phyloP scores from a whole-genome alignment of 2,113 vertebrate species.

The Argyrosomus japonicus region DNA sequence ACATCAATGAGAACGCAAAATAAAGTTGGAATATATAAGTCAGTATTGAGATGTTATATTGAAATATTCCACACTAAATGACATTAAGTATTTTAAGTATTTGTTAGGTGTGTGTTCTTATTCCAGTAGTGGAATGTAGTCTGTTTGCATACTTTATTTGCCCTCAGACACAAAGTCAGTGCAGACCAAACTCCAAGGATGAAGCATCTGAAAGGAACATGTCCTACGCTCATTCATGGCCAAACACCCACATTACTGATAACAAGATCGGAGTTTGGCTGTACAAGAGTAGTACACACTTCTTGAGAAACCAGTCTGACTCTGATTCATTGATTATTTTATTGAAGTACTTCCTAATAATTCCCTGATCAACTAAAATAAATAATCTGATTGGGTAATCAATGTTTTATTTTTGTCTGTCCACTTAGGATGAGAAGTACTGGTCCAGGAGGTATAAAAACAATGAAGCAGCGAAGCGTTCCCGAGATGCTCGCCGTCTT shows the following conservation, averaged over 20 bases:
- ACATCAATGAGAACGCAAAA: background rate
- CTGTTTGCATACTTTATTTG: slow-evolving; percentile 38
- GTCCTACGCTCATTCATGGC: slow-evolving; percentile 48
- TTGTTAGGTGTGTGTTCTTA: background rate
- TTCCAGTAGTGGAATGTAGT: background rate
- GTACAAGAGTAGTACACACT: background rate
- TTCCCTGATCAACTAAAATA: background rate
- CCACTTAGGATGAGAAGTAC: slow-evolving; percentile 91
- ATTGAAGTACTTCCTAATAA: background rate
- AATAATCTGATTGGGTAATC: background rate
- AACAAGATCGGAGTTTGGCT: slow-evolving; percentile 14
- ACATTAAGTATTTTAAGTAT: background rate
- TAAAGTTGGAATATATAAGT: background rate
- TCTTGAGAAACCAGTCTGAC: slow-evolving; percentile 17
- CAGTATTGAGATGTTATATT: too few species aligned
- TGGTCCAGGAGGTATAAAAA: slow-evolving; percentile 93
- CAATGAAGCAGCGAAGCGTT: slow-evolving; percentile 94
- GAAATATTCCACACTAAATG: background rate
- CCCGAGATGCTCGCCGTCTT: slow-evolving; percentile 91
- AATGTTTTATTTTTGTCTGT: background rate
- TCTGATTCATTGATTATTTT: slow-evolving; percentile 36
- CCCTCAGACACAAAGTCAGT: slow-evolving; percentile 25
- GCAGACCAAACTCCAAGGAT: slow-evolving; percentile 32
- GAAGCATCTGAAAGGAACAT: slow-evolving; percentile 29
- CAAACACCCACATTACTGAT: slow-evolving; percentile 50